Conservation (phyloP, 2,113 vertebrate genomes). For the Phrynosoma blainvillii region DNA sequence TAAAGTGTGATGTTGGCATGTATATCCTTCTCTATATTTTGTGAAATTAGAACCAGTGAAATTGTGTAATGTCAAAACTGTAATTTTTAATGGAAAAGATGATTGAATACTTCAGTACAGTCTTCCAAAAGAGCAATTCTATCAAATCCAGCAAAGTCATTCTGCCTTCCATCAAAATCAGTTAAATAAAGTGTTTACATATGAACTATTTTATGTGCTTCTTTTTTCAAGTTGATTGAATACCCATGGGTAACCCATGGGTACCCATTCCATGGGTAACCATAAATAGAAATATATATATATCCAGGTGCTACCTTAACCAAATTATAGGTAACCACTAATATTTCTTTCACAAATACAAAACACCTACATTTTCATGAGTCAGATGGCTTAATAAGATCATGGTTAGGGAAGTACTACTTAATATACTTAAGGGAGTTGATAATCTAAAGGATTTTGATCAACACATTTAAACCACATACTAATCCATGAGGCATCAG, state of each 20-base stretch:
- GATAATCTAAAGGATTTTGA: no score
- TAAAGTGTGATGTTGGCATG: neutral
- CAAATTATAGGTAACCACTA: neutral
- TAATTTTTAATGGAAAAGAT: neutral
- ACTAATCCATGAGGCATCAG: no score
- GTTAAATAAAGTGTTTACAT: neutral
- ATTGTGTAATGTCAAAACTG: neutral
- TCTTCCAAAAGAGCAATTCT: neutral
- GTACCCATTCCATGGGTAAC: no score
- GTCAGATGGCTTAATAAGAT: neutral
- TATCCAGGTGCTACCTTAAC: neutral
- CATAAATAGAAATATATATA: neutral
- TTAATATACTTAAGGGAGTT: no score
- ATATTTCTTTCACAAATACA: neutral
- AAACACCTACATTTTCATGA: neutral
- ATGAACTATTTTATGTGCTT: neutral
- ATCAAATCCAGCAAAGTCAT: neutral
- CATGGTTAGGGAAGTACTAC: neutral
- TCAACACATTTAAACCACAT: no score
- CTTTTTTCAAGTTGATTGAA: neutral
- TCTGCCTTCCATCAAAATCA: neutral
- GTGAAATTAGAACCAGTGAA: neutral
- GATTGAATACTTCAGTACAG: neutral
- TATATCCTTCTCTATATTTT: neutral
- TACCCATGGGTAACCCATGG: no score